Base-by-base conservation (phyloP, 2,888 invertebrate genomes). In the Ornithoptera alexandrae region DNA sequence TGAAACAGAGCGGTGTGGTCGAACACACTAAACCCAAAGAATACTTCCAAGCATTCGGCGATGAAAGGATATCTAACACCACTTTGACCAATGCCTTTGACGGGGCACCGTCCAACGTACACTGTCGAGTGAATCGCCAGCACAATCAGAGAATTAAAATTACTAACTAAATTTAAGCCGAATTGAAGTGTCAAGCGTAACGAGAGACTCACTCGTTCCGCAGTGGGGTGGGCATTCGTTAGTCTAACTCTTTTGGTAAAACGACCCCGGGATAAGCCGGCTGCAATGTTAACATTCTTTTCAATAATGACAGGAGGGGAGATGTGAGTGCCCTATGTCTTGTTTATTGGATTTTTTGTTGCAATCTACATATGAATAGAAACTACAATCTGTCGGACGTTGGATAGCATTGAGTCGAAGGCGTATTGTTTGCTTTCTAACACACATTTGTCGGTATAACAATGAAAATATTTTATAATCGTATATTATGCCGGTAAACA, bases 341-440 rank as follows among this genome's bases (percentile, higher is more conserved):
- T 91, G 91, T 92, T 92, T 92, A 92, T 92, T 92, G 90, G 92
- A 91, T 92, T 92, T 92, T 92, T 92, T 92, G 91, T 90, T 88
- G 82, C 92, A 88, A 89, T 92, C 89, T 92, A 88, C 92, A 92
- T 92, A 90, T 92, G 92, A 92, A 92, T 92, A 79, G 87, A 79
- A 83, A 84, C 84, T 82, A 83, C 89, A 91, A 91, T 90, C 91
- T 90, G 90, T 86, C 82, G 82, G 84, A 85, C 83, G 79, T 77
- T 77, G 81, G 78, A 83, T 77, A 80, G 82, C 77, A 81, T 87
- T 70, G 87, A 89, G 88, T 81, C 79, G 85, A 76, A 57, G 57
- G 4, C n/a, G 36, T 20, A 62, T 81, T 85, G 80, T 85, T 83
- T 78, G 53, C 53, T 53, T n/a, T 53, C n/a, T 53, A n/a, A 53